These are phyloP conservation scores for Fistularia tabacaria DNA, from an alignment of 2,797 vertebrate genomes.

Conservation along the genomic window DNA sequence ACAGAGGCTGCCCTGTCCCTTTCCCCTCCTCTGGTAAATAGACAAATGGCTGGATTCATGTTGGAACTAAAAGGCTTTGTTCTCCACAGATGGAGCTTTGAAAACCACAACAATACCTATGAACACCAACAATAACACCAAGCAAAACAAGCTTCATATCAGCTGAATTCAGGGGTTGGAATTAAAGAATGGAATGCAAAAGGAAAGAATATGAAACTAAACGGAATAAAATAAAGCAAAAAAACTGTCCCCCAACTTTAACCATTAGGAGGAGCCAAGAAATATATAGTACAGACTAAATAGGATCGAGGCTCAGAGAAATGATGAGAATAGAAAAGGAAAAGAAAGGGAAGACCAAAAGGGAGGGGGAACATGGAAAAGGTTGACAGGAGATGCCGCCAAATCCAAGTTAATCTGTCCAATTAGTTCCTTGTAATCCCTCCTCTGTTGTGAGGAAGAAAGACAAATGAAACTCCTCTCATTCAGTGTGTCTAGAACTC, in stretches of 20 bases:
- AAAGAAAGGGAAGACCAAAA: constrained; percentile 10
- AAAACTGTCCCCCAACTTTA: constrained; percentile 18
- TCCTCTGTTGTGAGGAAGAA: constrained; percentile 61
- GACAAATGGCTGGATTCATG: constrained; percentile 71
- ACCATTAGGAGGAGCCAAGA: constrained; percentile 28
- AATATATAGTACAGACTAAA: constrained; percentile 25
- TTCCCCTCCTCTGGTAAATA: constrained; percentile 52
- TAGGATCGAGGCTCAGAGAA: constrained; percentile 18
- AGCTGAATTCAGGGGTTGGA: constrained; percentile 68
- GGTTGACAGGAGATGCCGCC: constrained; percentile 59
- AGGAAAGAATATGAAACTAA: constrained; percentile 56
- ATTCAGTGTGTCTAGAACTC: constrained; percentile 29
- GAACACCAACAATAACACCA: constrained; percentile 66
- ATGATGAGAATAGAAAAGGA: constrained; percentile 12
- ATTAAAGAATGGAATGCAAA: constrained; percentile 62
- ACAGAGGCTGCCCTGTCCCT: constrained; percentile 68
- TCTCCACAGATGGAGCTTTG: constrained; percentile 69
- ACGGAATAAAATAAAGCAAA: constrained; percentile 40
- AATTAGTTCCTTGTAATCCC: constrained; percentile 71
- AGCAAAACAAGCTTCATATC: constrained; percentile 63
- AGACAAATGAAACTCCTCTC: constrained; percentile 53
- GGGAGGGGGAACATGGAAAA: constrained; percentile 25
- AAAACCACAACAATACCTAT: constrained; percentile 73
- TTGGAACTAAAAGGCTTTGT: constrained; percentile 75
- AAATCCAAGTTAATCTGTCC: constrained; percentile 71